Evolutionary conservation across 2,888 invertebrate genomes (phyloP).

Genomic region (Plagiodera versicolora): DNA sequence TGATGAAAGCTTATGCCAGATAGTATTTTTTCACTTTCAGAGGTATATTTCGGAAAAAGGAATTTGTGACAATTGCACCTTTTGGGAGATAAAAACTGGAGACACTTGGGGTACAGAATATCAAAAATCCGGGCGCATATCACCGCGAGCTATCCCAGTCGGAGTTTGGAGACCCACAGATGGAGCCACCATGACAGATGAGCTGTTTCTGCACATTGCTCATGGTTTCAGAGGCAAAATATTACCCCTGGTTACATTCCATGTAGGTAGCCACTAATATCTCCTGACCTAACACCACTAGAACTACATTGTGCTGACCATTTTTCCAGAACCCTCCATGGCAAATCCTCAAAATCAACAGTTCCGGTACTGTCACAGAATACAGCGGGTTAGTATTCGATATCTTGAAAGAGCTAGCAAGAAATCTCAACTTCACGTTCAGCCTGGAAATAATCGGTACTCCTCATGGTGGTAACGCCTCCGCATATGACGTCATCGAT

Average conservation of each 20-base stretch:
- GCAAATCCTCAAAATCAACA: constrained; percentile 70
- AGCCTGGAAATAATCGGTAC: constrained; percentile 51
- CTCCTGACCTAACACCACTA: not conserved
- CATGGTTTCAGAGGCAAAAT: constrained; percentile 77
- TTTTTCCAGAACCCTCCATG: constrained; percentile 92
- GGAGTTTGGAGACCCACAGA: constrained; percentile 76
- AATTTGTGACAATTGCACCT: constrained; percentile 60
- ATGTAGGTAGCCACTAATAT: constrained; percentile 63
- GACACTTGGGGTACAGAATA: constrained; percentile 61
- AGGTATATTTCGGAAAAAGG: constrained; percentile 47
- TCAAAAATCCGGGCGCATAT: constrained; percentile 22
- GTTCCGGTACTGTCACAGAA: constrained; percentile 60
- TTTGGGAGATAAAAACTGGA: constrained; percentile 61
- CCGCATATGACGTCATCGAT: constrained; percentile 9
- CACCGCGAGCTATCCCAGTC: constrained; percentile 54
- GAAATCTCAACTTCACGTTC: constrained; percentile 80
- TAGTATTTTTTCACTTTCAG: no score
- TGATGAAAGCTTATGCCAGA: no score
- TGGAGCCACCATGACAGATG: constrained; percentile 68
- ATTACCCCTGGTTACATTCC: constrained; percentile 74
- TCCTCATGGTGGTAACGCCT: constrained; percentile 4
- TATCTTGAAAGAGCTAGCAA: constrained; percentile 73
- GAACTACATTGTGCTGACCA: no score
- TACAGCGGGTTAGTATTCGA: constrained; percentile 79
- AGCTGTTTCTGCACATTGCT: constrained; percentile 76